phyloP scores from a whole-genome alignment of 2,113 vertebrate genomes.

The Pipa parva region DNA sequence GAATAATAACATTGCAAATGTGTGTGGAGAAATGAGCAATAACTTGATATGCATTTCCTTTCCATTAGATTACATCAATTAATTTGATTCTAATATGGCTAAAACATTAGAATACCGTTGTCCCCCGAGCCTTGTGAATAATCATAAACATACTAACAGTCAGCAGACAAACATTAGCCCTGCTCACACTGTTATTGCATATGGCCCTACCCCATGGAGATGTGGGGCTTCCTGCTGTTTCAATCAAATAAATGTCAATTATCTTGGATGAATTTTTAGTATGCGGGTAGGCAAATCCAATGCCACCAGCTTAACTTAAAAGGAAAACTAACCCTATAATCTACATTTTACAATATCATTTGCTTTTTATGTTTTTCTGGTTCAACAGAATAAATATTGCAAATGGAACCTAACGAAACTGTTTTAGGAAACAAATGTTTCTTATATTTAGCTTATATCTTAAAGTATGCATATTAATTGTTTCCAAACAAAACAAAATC shows the following conservation, averaged over 20 bases:
- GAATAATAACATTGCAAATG: slow-evolving; percentile 74
- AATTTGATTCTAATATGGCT: slow-evolving; percentile 89
- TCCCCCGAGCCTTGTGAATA: slow-evolving; percentile 76
- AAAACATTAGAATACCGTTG: slow-evolving; percentile 69
- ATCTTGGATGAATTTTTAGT: slow-evolving; percentile 79
- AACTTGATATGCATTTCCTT: slow-evolving; percentile 84
- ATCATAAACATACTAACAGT: slow-evolving; percentile 76
- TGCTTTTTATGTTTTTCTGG: slow-evolving; percentile 49
- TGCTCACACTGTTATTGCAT: slow-evolving; percentile 75
- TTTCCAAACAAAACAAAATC: too few species aligned
- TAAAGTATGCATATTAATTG: background rate
- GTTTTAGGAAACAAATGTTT: slow-evolving; percentile 10
- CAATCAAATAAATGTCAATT: slow-evolving; percentile 91
- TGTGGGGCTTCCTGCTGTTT: slow-evolving; percentile 78
- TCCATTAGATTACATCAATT: slow-evolving; percentile 83
- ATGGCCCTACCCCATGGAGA: slow-evolving; percentile 76
- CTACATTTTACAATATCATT: slow-evolving; percentile 45
- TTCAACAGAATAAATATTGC: slow-evolving; percentile 38
- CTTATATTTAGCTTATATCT: background rate
- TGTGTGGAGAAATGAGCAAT: slow-evolving; percentile 74
- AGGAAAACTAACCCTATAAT: slow-evolving; percentile 51
- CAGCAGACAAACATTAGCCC: slow-evolving; percentile 77
- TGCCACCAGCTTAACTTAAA: slow-evolving; percentile 50
- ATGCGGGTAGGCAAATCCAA: slow-evolving; percentile 50
- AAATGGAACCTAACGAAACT: slow-evolving; percentile 44